Evolutionary conservation across 2,888 invertebrate species (phyloP).

Genomic region (Ophion obscuratus): DNA sequence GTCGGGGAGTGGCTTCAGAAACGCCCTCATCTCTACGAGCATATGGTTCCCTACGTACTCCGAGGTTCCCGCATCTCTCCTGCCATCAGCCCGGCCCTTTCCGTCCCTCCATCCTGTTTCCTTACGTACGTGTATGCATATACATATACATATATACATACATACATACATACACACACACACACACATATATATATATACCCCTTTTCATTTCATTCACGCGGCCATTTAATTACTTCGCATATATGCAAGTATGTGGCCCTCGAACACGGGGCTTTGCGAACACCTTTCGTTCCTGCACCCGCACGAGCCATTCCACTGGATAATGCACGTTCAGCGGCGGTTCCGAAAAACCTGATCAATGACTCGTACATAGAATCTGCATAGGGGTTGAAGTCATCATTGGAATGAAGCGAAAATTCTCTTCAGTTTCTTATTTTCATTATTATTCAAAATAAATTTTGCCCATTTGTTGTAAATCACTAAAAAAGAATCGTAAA

Average conservation of each 20-base stretch:
- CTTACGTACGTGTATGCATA: conserved; percentile 13
- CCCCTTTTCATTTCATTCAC: conserved; percentile 50
- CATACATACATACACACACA: too few species aligned
- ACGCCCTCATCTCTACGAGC: conserved; percentile 77
- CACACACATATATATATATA: conserved; percentile 24
- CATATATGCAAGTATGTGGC: conserved; percentile 64
- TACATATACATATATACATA: neutral
- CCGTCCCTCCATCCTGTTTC: conserved; percentile 53
- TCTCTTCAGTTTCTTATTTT: too few species aligned
- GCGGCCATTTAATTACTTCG: conserved; percentile 79
- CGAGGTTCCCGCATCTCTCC: accelerated
- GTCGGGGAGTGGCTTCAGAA: conserved; percentile 81
- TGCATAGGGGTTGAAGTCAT: too few species aligned
- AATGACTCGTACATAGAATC: neutral
- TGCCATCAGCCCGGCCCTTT: neutral
- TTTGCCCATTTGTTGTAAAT: too few species aligned
- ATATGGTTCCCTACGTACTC: conserved; percentile 50
- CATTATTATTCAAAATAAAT: too few species aligned
- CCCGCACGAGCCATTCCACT: neutral
- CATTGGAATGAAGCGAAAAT: too few species aligned
- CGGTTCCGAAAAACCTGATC: conserved; percentile 19
- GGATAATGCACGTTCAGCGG: neutral
- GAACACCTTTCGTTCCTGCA: conserved; percentile 22
- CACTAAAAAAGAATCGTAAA: too few species aligned
- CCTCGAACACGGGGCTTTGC: neutral